These are phyloP conservation scores for Myzus persicae DNA, from an alignment of 1,140 invertebrate genomes.

Conservation along the genomic window DNA sequence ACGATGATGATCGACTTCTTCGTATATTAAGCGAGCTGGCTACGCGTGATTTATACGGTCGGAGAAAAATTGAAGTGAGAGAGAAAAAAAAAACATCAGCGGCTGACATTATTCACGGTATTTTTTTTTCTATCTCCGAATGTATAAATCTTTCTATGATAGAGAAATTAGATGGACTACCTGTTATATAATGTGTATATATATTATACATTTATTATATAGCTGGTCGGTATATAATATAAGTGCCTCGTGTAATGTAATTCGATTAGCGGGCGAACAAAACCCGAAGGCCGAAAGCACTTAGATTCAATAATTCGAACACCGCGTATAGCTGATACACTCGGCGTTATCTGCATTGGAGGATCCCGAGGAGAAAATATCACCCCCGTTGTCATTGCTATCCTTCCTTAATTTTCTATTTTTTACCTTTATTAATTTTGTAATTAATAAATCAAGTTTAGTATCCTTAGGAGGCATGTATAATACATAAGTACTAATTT, in stretches of 20 bases:
- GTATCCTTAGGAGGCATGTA: no score
- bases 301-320: neutral
- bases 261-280: constrained; percentile 7
- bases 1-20: neutral
- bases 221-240: neutral
- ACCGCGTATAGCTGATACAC: neutral
- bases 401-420: no score
- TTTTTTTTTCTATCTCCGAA: neutral
- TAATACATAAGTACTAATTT: no score
- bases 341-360: neutral
- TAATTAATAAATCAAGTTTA: no score
- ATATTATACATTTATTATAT: neutral
- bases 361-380: no score
- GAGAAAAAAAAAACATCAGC: neutral
- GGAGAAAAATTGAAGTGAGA: neutral
- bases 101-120: neutral
- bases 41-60: constrained; percentile 33
- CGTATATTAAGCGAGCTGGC: neutral
- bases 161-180: constrained; percentile 10
- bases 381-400: no score
- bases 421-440: no score
- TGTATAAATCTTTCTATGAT: neutral
- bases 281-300: neutral
- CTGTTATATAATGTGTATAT: neutral
- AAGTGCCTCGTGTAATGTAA: neutral